Evolutionary conservation across 2,113 vertebrate genomes (phyloP).

Genomic region (Aegotheles bennettii): DNA sequence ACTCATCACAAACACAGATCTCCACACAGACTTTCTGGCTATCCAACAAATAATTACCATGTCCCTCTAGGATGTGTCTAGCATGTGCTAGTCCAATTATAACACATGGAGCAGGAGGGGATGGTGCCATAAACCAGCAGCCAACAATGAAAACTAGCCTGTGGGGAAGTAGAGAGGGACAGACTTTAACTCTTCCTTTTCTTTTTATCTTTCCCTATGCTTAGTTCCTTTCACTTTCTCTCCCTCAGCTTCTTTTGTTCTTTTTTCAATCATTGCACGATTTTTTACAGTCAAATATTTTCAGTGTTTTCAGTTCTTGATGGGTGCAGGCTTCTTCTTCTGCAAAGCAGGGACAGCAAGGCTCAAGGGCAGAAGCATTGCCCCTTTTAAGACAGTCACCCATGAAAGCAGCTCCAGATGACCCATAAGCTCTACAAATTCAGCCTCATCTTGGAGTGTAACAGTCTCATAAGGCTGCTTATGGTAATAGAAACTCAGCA

Average conservation of each 20-base stretch:
- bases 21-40: neutral
- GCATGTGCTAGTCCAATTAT: neutral
- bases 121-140: neutral
- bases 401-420: neutral
- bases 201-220: neutral
- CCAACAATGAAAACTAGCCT: constrained; percentile 4
- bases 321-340: neutral
- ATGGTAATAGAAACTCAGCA: constrained; percentile 4
- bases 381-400: neutral
- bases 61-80: neutral
- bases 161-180: neutral
- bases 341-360: neutral
- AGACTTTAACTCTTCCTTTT: neutral
- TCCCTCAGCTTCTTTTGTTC: neutral
- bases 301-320: neutral
- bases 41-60: neutral
- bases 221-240: neutral
- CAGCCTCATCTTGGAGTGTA: neutral
- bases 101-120: neutral
- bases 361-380: neutral
- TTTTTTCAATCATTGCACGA: neutral
- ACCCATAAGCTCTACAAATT: neutral
- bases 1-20: neutral
- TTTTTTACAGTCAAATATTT: neutral
- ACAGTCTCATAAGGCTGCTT: neutral